Conservation (phyloP, 2,797 vertebrate genomes). For the Chelonia mydas region DNA sequence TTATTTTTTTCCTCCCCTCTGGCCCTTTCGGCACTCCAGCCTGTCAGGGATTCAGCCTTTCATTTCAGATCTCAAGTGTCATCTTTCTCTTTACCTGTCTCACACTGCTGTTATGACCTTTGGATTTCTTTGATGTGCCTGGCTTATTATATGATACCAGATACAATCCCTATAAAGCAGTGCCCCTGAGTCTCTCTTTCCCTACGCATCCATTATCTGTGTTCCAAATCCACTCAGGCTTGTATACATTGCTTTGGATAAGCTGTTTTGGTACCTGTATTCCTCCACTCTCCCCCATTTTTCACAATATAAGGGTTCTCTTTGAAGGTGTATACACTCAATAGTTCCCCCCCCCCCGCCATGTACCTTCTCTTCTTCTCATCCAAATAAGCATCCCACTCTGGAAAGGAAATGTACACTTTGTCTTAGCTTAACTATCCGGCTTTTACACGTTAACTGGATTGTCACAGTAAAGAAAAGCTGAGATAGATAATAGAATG, state of each 20-base stretch:
- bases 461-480: not conserved
- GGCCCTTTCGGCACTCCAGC: not conserved
- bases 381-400: not conserved
- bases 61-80: not conserved
- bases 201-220: not conserved
- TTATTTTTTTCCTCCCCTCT: not conserved
- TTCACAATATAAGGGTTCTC: not conserved
- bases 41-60: not conserved
- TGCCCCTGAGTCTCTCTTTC: not conserved
- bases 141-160: not conserved
- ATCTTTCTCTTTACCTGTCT: not conserved
- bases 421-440: not conserved
- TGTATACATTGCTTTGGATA: not conserved
- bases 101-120: not conserved
- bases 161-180: not conserved
- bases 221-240: not conserved
- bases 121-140: not conserved
- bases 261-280: not conserved
- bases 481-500: not conserved
- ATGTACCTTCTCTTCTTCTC: not conserved
- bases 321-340: not conserved
- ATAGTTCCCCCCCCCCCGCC: too few relatives aligned
- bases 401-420: not conserved
- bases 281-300: not conserved
- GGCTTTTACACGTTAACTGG: not conserved